These are phyloP conservation scores for Acanthurus leucopareius DNA, from an alignment of 2,797 vertebrate species.

Conservation along the genomic window DNA sequence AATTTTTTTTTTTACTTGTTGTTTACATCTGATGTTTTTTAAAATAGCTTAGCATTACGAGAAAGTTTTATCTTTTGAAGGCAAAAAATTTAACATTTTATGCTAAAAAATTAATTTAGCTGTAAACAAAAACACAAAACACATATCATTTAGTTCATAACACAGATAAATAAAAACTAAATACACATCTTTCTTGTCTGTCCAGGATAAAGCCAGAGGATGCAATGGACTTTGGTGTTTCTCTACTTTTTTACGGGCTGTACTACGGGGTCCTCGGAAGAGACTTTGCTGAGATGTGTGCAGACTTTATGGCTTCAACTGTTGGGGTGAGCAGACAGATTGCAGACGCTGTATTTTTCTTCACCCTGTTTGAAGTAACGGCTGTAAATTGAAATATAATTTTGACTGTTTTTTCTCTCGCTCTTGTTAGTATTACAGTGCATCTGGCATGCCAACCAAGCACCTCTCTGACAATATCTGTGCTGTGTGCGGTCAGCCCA, in stretches of 20 bases:
- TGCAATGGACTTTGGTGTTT: conserved; percentile 98
- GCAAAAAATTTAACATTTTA: too few species aligned
- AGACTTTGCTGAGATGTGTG: conserved; percentile 99
- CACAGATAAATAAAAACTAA: too few species aligned
- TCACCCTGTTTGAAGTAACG: not conserved
- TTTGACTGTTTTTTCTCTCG: not conserved
- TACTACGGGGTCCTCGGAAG: conserved; percentile 97
- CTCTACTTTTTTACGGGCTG: conserved; percentile 96
- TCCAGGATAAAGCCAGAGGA: conserved; percentile 97
- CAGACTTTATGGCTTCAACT: conserved; percentile 98
- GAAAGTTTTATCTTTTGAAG: too few species aligned
- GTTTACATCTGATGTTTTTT: too few species aligned
- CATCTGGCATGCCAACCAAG: conserved; percentile 97
- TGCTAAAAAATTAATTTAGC: too few species aligned
- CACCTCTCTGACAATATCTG: conserved; percentile 98
- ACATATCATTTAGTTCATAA: too few species aligned
- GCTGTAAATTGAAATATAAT: not conserved
- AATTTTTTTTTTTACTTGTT: too few species aligned
- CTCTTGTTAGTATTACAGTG: conserved; percentile 92
- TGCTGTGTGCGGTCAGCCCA: conserved; percentile 97
- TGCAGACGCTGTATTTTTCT: not conserved
- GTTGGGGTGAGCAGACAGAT: conserved; percentile 89
- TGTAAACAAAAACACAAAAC: too few species aligned
- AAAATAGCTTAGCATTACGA: too few species aligned
- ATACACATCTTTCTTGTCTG: conserved; percentile 2